Base-by-base conservation (phyloP, 2,888 invertebrate genomes). In the Hyles lineata region DNA sequence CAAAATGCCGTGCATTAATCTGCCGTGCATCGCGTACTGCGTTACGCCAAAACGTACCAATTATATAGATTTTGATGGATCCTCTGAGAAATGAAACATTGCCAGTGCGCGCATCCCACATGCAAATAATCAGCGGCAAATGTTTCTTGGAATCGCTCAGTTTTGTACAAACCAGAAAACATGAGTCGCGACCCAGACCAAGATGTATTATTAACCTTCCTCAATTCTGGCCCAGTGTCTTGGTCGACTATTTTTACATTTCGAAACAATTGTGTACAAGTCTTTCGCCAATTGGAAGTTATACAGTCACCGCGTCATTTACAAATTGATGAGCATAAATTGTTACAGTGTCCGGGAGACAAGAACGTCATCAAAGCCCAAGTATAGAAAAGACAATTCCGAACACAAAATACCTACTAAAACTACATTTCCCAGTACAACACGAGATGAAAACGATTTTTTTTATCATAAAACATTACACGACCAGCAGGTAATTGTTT, bases 231-330 rank as follows among this genome's bases (percentile, higher is more conserved):
- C 86, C 87, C 87, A 87, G 78, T 85, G 84, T 86, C 86, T 87
- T 85, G 84, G 82, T 72, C 83, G 80, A 76, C 83, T 92, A 92
- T 92, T 92, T 91, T 87, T 75, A 80, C 79, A 82, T 85, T 84
- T 83, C 77, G 80, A 83, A 89, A 90, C 90, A 89, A 91, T 92
- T 83, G 87, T 84, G 78, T 79, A 77, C 80, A 84, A 86, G 82
- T 87, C 85, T 89, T 89, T 87, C 87, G 90, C 89, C 89, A 89
- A 89, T 90, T 88, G 89, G 88, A 88, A 91, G 91, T 85, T 88
- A 85, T 89, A 89, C 83, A 80, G 80, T 84, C 80, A 76, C 77
- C 67, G 80, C 84, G 89, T 88, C 90, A 90, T 81, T 87, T 86
- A 90, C 87, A 85, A 90, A 92, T 90, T 78, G 84, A 80, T 83